phyloP scores from a whole-genome alignment of 2,797 vertebrate species.

The Petrocephalus sullivani region DNA sequence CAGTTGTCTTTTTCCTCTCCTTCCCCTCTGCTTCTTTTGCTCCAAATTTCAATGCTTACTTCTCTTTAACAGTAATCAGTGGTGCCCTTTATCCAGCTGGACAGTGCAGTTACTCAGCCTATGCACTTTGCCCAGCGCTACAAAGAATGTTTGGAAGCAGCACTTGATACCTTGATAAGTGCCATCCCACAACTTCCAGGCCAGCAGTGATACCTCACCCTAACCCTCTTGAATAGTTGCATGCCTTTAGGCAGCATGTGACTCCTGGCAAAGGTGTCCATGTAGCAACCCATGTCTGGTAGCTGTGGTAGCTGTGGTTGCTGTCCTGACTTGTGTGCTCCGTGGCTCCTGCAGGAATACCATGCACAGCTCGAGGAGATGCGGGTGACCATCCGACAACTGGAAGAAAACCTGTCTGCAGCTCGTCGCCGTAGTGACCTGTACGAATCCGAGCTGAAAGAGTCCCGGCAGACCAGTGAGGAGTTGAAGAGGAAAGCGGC shows the following conservation, averaged over 20 bases:
- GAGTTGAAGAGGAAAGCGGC: conserved; percentile 90
- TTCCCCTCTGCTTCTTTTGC: neutral
- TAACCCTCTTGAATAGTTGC: neutral
- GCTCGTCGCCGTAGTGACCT: conserved; percentile 92
- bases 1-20: neutral
- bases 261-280: neutral
- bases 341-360: conserved; percentile 73
- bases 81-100: neutral
- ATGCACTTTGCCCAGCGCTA: neutral
- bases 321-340: conserved; percentile 3
- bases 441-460: conserved; percentile 88
- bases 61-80: neutral
- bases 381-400: conserved; percentile 87
- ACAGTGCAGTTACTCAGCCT: neutral
- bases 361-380: conserved; percentile 97
- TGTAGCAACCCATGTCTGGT: neutral
- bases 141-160: neutral
- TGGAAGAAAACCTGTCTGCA: conserved; percentile 94
- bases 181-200: neutral
- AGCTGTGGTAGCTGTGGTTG: neutral
- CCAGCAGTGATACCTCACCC: neutral
- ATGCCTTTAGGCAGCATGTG: neutral
- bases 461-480: conserved; percentile 85
- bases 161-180: neutral
- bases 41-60: neutral